Percentiles rank a stretch among this genome's conserved stretches.
phyloP scores from a whole-genome alignment of 64 coral and sea anemone species.

The Porites lutea region DNA sequence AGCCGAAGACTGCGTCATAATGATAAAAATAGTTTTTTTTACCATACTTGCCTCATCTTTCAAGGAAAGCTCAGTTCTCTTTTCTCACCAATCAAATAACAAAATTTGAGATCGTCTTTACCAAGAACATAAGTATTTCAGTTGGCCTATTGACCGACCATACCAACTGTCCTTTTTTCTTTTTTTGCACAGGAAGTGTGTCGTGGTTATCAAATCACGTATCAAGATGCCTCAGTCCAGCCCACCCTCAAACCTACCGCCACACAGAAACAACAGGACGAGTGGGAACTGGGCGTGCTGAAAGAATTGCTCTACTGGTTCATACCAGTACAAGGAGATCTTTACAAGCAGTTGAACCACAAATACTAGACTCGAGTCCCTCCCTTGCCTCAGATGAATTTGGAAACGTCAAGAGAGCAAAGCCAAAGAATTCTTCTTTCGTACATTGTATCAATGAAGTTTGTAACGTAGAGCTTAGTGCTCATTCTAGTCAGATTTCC shows the following conservation, averaged over 20 bases:
- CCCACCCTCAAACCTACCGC: conserved; percentile 29
- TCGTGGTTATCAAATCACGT: not conserved
- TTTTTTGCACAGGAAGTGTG: not conserved
- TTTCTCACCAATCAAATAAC: too few relatives aligned
- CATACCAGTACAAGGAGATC: not conserved
- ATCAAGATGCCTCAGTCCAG: not conserved
- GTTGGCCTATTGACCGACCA: not conserved
- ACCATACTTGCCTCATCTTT: too few relatives aligned
- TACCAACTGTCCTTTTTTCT: not conserved
- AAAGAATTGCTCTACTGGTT: conserved; percentile 32
- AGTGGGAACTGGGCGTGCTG: conserved; percentile 10
- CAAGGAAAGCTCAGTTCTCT: too few relatives aligned
- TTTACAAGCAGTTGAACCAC: not conserved
- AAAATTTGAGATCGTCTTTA: too few relatives aligned
- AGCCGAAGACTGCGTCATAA: too few relatives aligned
- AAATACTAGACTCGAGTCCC: not conserved
- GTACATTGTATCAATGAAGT: conserved; percentile 36
- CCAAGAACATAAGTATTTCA: too few relatives aligned
- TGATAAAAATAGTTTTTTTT: too few relatives aligned
- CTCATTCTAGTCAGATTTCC: not conserved
- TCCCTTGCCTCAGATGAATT: not conserved
- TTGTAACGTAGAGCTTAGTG: not conserved
- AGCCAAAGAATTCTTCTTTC: not conserved
- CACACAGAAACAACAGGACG: conserved; percentile 47
- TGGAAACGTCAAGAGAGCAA: not conserved